A percentile compares a stretch with the other conserved stretches of the same genome.
Conservation (phyloP, 2,888 invertebrate species). For the Apamea anceps region DNA sequence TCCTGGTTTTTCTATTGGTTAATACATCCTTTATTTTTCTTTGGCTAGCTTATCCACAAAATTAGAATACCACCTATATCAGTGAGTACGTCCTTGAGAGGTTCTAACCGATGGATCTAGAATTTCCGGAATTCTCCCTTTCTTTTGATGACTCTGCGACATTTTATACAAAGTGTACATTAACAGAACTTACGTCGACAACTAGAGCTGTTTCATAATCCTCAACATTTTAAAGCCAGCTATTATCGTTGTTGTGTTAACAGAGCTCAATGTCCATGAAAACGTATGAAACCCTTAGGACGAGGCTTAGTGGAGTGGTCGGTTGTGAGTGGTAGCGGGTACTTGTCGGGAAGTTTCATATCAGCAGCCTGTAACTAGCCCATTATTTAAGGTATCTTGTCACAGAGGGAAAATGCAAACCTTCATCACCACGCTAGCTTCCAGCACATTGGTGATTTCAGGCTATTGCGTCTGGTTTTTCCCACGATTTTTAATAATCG, state of each 20-base stretch:
- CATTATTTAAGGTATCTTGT: not conserved
- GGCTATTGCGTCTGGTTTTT: not conserved
- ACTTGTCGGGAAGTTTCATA: not conserved
- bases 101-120: not conserved
- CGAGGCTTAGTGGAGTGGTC: slow-evolving; percentile 18
- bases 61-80: not conserved
- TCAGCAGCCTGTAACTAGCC: not conserved
- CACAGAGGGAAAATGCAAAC: not conserved
- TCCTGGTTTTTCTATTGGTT: not conserved
- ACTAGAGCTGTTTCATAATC: slow-evolving; percentile 50
- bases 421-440: too few species aligned
- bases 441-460: not conserved
- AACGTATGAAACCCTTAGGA: slow-evolving; percentile 66
- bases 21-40: not conserved
- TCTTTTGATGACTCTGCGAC: too few species aligned
- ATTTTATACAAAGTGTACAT: slow-evolving; percentile 34
- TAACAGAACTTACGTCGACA: slow-evolving; percentile 30
- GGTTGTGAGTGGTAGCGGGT: slow-evolving; percentile 45
- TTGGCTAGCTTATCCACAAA: not conserved
- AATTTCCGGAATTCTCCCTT: not conserved
- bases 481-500: not conserved
- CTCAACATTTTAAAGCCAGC: slow-evolving; percentile 66
- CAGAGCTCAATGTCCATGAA: slow-evolving; percentile 70
- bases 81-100: too few species aligned
- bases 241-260: slow-evolving; percentile 64